A percentile compares a stretch with the other conserved stretches of the same genome.
phyloP scores from a whole-genome alignment of 2,113 vertebrate species.

The Rallus limicola region DNA sequence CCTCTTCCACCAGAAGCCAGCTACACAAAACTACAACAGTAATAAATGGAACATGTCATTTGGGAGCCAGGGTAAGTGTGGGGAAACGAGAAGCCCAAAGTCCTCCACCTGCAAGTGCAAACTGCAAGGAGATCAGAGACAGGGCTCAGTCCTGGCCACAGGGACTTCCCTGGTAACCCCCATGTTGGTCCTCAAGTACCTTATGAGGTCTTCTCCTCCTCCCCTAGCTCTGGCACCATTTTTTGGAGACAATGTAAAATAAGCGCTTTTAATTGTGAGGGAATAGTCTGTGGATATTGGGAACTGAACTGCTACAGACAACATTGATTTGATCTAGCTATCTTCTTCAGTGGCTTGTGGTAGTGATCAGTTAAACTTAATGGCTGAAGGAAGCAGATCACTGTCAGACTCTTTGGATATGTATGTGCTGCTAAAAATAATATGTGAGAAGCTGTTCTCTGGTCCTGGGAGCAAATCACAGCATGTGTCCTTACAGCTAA shows the following conservation, averaged over 20 bases:
- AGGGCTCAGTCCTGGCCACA: not conserved
- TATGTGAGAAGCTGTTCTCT: not conserved
- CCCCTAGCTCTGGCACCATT: not conserved
- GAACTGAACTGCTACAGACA: not conserved
- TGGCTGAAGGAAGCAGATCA: not conserved
- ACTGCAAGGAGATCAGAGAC: not conserved
- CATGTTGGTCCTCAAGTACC: not conserved
- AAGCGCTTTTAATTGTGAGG: not conserved
- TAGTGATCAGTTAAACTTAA: not conserved
- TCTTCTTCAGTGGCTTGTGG: not conserved
- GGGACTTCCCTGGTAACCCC: not conserved
- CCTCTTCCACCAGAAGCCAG: too few species aligned
- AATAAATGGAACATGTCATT: not conserved
- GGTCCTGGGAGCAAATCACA: not conserved
- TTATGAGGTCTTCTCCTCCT: not conserved
- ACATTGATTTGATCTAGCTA: not conserved
- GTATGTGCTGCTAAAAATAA: not conserved
- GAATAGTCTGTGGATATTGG: not conserved
- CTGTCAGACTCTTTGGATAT: not conserved
- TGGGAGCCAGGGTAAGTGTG: rapidly evolving
- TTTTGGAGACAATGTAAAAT: not conserved
- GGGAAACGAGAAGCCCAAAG: not conserved
- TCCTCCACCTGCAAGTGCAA: not conserved
- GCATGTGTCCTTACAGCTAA: not conserved
- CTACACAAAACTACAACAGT: too few species aligned